Percentiles rank a stretch among this genome's conserved stretches.
Conservation (phyloP, 1,140 invertebrate genomes). For the Ruditapes philippinarum region DNA sequence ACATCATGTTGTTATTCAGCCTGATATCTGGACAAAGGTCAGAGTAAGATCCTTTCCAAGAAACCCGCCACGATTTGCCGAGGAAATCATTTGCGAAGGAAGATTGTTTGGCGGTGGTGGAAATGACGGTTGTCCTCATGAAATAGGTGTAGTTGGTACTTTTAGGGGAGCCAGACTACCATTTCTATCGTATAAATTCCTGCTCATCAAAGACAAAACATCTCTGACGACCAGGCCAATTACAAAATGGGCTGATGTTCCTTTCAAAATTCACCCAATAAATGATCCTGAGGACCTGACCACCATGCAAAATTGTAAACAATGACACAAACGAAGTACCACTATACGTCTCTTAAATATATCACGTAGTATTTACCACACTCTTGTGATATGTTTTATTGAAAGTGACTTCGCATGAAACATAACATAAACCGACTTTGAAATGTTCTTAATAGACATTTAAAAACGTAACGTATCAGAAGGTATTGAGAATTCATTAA, state of each 20-base stretch:
- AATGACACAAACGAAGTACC: no score
- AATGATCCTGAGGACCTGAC: background rate
- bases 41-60: background rate
- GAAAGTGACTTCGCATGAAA: no score
- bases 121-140: background rate
- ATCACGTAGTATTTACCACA: no score
- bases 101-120: background rate
- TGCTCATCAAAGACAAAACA: background rate
- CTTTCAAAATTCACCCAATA: background rate
- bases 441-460: no score
- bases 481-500: no score
- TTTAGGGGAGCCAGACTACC: background rate
- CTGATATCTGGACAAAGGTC: background rate
- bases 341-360: no score
- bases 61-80: background rate
- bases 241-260: constrained; percentile 1
- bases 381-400: no score
- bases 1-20: background rate
- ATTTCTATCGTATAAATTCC: constrained; percentile 7
- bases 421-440: no score
- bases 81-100: background rate
- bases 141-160: background rate
- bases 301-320: background rate
- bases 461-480: no score
- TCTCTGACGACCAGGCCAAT: background rate